phyloP scores from a whole-genome alignment of 1,140 invertebrate species.

The Theocolax elegans region DNA sequence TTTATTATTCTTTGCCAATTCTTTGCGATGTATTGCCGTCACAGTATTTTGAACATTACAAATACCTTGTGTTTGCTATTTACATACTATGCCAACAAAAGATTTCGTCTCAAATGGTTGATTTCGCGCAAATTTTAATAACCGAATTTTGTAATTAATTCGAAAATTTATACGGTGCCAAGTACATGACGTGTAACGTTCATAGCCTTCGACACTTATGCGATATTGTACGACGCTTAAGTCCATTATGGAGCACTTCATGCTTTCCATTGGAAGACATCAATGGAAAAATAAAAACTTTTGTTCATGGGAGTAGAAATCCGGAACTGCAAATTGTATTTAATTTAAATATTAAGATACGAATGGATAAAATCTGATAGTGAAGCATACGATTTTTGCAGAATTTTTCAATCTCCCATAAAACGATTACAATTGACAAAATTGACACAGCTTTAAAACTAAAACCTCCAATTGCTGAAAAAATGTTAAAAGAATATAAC shows the following conservation, averaged over 20 bases:
- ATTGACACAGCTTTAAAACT: background rate
- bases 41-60: constrained; percentile 32
- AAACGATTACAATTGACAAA: background rate
- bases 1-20: constrained; percentile 37
- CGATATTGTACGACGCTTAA: background rate
- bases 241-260: constrained; percentile 5
- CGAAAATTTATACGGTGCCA: background rate
- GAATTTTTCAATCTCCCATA: background rate
- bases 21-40: constrained; percentile 16
- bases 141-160: no score
- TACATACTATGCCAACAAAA: constrained; percentile 13
- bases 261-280: background rate
- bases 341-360: background rate
- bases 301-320: no score
- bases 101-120: constrained; percentile 13
- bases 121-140: constrained; percentile 42
- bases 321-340: no score
- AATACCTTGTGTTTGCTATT: constrained; percentile 15
- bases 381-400: background rate
- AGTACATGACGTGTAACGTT: constrained; percentile 4
- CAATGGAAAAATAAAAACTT: no score
- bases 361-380: background rate
- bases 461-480: background rate
- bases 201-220: background rate
- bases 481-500: background rate